These are phyloP conservation scores for Scolopax mira DNA, from an alignment of 2,113 vertebrate genomes.

Conservation along the genomic window DNA sequence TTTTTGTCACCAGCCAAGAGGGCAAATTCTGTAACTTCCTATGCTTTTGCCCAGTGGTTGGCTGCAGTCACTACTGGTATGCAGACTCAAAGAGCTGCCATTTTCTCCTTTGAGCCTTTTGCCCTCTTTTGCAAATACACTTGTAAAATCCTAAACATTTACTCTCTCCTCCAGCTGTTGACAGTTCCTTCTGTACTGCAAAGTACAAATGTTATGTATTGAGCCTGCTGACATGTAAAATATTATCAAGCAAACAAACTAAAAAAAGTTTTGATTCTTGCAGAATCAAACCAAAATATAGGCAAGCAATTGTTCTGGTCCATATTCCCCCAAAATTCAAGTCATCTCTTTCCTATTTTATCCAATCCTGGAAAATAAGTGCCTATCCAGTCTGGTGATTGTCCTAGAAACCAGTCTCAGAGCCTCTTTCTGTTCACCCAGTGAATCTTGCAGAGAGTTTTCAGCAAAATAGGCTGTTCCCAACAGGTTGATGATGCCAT, in stretches of 20 bases:
- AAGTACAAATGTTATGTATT: background rate
- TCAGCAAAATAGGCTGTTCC: background rate
- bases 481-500: background rate
- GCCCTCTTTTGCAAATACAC: background rate
- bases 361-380: background rate
- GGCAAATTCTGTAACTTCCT: background rate
- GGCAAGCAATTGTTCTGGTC: background rate
- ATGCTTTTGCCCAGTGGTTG: background rate
- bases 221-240: background rate
- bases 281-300: background rate
- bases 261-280: background rate
- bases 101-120: background rate
- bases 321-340: background rate
- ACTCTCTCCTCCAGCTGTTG: background rate
- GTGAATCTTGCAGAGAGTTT: background rate
- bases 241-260: background rate
- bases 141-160: background rate
- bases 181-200: background rate
- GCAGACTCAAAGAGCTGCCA: background rate
- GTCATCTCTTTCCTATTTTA: background rate
- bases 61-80: background rate
- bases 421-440: background rate
- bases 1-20: background rate
- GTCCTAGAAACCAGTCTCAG: background rate
- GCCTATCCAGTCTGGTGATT: background rate